Evolutionary conservation across 2,113 vertebrate species (phyloP), one percentile per base, ranked within the genome.

Genomic region (Mystacornis crossleyi): DNA sequence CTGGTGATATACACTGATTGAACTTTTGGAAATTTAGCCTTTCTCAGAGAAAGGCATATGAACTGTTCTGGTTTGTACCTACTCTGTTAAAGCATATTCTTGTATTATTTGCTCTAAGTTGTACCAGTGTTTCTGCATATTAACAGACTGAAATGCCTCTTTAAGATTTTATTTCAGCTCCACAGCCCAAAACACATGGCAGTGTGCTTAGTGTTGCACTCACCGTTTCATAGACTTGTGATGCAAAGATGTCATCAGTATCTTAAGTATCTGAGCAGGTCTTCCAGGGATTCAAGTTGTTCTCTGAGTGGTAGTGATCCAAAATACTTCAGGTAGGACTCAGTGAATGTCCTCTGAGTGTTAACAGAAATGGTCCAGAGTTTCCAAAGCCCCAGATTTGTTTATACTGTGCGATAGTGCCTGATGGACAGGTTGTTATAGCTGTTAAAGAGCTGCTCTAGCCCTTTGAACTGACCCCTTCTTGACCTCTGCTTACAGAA

Each of bases 361-460:
- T 98, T 98, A 98, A 98, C 96, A 98, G 98, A 98, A 97, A 98
- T 78, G 95, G 95, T 86, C 96, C 97, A 97, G 97, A 93, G 95
- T 98, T 98, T 97, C 97, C 96, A 94, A 97, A 98, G 97, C 89
- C 92, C 92, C 75, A 57, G 92, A 95, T 98, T 98, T 98, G 98
- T 98, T 98, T 98, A 97, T 97, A 60, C 91, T 95, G 95, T 28
- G 6, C 79, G 89, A 97, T 98, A 86, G 92, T 60, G 97, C 95
- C 97, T 98, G 98, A 98, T 93, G 98, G 98, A 98, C 98, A 98
- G 98, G 97, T 98, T 98, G 97, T 98, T 98, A 98, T 96, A 98
- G 98, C 98, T 98, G 98, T 98, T 98, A 98, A 98, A 97, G 97
- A 97, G 94, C 94, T 95, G 94, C 96, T 96, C 93, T 72, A 98